Base-by-base conservation (phyloP, 2,888 invertebrate species). In the Drosophila mimica region DNA sequence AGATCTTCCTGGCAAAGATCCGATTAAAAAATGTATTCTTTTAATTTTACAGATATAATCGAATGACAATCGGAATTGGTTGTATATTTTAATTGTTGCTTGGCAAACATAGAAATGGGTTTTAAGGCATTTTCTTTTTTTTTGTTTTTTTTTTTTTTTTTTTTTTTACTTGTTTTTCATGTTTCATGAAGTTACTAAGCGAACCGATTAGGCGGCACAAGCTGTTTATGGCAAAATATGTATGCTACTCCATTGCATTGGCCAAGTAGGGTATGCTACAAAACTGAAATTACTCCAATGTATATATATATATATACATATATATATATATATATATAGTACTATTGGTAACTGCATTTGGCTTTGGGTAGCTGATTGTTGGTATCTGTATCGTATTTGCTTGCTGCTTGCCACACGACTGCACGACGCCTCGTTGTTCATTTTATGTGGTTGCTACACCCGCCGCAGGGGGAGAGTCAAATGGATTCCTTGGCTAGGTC, bases 351-450 rank as follows among this genome's bases (percentile, higher is more conserved):
- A 59, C 53, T 59, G 62, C 74, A 58, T 51, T 65, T 62, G 25
- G 48, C 13, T 34, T 59, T 20, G 34, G 59, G 30, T n/a, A 9
- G 49, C 28, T 33, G 53, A 20, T 20, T 51, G 40, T 34, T 33
- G 73, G 30, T 51, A 48, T 28, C 11, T 28, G 17, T n/a, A 64
- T 68, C 72, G 46, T 70, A 81, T 83, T 81, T 83, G 76, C 72
- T 70, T 70, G 69, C 61, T 63, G 33, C 49, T 38, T 49, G 73
- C 60, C 57, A 71, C 83, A 83, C 83, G 83, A 76, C 60, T 74
- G 62, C 86, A 83, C 86, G 86, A 85, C n/a, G 46, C 58, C 61
- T 56, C 51, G 40, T 62, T 71, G 64, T 58, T 72, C 76, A 72
- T 36, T 66, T 63, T 53, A 17, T n/a, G 58, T 33, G 57, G 60